Conservation (phyloP, 2,113 vertebrate species). For the Malaclemys terrapin region DNA sequence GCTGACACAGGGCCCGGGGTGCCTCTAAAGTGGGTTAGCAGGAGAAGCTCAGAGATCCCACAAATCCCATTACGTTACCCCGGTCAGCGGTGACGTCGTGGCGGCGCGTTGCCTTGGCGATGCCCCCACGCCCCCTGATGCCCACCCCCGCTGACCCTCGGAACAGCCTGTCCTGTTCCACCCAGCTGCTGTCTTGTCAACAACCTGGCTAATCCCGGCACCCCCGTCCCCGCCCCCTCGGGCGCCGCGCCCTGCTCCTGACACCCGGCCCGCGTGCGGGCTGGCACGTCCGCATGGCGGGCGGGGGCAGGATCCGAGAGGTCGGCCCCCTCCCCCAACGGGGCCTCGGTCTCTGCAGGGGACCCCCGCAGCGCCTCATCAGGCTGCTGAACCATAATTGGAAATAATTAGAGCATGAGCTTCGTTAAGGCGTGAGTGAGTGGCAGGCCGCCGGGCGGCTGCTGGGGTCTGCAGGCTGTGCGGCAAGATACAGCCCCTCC, state of each 20-base stretch:
- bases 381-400: conserved; percentile 70
- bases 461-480: neutral
- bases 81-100: conserved; percentile 31
- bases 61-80: conserved; percentile 65
- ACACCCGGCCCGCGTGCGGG: neutral
- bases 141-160: neutral
- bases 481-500: neutral
- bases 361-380: conserved; percentile 42
- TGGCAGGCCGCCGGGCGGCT: neutral
- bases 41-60: conserved; percentile 39
- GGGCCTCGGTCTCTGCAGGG: neutral
- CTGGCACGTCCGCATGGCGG: rapidly evolving
- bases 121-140: neutral
- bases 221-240: neutral
- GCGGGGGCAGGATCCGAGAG: neutral
- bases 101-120: neutral
- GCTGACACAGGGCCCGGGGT: neutral
- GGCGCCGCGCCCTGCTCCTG: neutral
- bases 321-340: neutral
- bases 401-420: conserved; percentile 77
- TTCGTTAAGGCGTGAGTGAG: conserved; percentile 31
- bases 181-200: neutral
- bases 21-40: conserved; percentile 28
- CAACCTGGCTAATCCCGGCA: neutral
- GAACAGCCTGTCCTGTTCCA: neutral